Percentiles rank a stretch among this genome's conserved stretches.
phyloP scores from a whole-genome alignment of 2,113 vertebrate species.

The Coryphaenoides rupestris region DNA sequence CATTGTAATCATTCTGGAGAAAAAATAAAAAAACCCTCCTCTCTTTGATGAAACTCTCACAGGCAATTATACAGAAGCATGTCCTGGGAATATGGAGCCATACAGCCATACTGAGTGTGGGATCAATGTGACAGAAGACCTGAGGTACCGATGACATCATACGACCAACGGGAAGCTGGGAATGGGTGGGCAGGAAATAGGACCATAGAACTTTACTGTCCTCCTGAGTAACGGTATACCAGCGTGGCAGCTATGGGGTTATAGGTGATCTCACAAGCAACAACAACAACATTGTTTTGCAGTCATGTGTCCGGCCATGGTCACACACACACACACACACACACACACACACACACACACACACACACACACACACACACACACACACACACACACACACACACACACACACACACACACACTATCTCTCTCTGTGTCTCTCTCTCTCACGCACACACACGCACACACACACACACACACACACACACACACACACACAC shows the following conservation, averaged over 20 bases:
- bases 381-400: conserved; percentile 15
- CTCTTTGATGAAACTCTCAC: too few species aligned
- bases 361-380: neutral
- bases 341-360: conserved; percentile 2
- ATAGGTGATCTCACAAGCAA: too few species aligned
- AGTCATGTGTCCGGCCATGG: too few species aligned
- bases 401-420: conserved; percentile 8
- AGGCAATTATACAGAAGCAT: too few species aligned
- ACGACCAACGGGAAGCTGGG: conserved; percentile 57
- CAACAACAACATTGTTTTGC: too few species aligned
- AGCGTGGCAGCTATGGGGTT: conserved; percentile 19
- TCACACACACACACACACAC: conserved; percentile 1
- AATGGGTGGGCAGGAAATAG: conserved; percentile 53
- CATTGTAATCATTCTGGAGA: too few species aligned
- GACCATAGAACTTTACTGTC: conserved; percentile 33
- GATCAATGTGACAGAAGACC: neutral
- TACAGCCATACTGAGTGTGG: too few species aligned
- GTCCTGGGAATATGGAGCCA: too few species aligned
- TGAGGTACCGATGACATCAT: conserved; percentile 59
- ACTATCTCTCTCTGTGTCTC: neutral
- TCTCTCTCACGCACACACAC: too few species aligned
- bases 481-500: too few species aligned
- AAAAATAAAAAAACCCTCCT: too few species aligned
- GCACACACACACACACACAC: too few species aligned
- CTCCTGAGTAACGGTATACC: conserved; percentile 17